phyloP scores from a whole-genome alignment of 1,140 invertebrate species.

The Drosophila bipectinata region DNA sequence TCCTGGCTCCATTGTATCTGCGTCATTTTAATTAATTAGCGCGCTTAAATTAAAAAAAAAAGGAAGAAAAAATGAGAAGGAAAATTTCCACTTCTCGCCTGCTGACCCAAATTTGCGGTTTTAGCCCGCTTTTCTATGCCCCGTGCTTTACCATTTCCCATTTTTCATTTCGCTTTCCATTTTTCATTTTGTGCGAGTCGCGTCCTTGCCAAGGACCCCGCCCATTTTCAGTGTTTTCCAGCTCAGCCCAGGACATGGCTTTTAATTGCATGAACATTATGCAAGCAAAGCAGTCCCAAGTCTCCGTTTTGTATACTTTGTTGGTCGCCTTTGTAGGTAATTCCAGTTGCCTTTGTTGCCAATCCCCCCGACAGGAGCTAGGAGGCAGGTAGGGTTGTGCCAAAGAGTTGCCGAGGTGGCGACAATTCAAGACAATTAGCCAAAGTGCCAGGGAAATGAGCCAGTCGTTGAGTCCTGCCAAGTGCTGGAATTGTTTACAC shows the following conservation, averaged over 20 bases:
- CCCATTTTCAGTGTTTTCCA: constrained; percentile 8
- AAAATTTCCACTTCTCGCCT: constrained; percentile 45
- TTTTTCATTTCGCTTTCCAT: constrained; percentile 56
- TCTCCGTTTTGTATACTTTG: constrained; percentile 52
- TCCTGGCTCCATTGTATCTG: constrained; percentile 32
- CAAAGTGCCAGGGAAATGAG: constrained; percentile 69
- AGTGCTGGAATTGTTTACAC: constrained; percentile 36
- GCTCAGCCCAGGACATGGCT: constrained; percentile 47
- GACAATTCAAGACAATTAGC: constrained; percentile 77
- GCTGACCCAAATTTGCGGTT: constrained; percentile 68
- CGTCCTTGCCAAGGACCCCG: constrained; percentile 47
- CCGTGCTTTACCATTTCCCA: constrained; percentile 24
- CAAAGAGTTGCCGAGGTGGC: constrained; percentile 46
- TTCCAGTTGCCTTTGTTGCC: constrained; percentile 18
- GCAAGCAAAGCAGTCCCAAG: constrained; percentile 61
- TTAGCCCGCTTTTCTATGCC: constrained; percentile 25
- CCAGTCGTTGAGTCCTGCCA: constrained; percentile 34
- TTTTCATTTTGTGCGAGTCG: constrained; percentile 50
- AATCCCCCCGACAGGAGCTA: constrained; percentile 10
- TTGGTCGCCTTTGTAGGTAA: constrained; percentile 35
- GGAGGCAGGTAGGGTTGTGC: not conserved
- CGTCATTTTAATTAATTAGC: constrained; percentile 56
- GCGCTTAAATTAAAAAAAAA: constrained; percentile 35
- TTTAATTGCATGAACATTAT: constrained; percentile 80
- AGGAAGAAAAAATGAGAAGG: not conserved